Base-by-base conservation (phyloP, 53 echinoderm and acorn worm species). In the Apostichopus leukothele region DNA sequence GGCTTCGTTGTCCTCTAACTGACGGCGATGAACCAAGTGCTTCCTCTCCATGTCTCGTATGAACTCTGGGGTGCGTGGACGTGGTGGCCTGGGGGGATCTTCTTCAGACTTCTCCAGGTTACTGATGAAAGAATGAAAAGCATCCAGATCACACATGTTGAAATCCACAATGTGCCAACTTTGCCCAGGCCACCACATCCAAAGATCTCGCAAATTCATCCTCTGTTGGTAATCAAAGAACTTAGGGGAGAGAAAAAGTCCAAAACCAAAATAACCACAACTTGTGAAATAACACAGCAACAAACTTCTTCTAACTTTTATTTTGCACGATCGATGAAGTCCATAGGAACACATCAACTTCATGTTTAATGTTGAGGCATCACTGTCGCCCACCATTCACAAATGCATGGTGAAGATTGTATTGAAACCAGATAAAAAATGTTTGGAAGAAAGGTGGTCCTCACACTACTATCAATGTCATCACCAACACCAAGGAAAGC, bases 81-180 rank as follows among this genome's bases (percentile, higher is more conserved):
- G 88, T 54, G 88, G 75, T 52, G 74, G 74, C 54, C 75, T 22
- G 4, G n/a, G 19, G 85, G 67, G 67, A 23, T 50, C 85, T 9
- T 5, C 67, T 67, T 67, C 66, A 1, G 11, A 25, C 6, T 63
- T 60, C 22, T 51, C 88, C 88, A 74, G 6, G 19, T n/a, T 53
- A 59, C 88, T 87, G 88, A 75, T 74, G 75, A 87, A 53, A 87
- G 75, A 87, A 87, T 75, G 88, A 75, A 87, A 87, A 85, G 81
- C 81, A 81, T 81, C 81, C 81, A 81, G 55, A 81, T 81, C 81
- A 81, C 71, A 71, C 81, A 81, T 54, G n/a, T 54, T 81, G 53
- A 55, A 81, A 54, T 67, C 67, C 85, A 26, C 66, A 21, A 39
- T 18, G 9, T 67, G 66, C 67, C 22, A 25, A 67, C 27, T 67